These are phyloP conservation scores for Drosophila littoralis DNA, from an alignment of 1,140 invertebrate genomes.

Conservation along the genomic window DNA sequence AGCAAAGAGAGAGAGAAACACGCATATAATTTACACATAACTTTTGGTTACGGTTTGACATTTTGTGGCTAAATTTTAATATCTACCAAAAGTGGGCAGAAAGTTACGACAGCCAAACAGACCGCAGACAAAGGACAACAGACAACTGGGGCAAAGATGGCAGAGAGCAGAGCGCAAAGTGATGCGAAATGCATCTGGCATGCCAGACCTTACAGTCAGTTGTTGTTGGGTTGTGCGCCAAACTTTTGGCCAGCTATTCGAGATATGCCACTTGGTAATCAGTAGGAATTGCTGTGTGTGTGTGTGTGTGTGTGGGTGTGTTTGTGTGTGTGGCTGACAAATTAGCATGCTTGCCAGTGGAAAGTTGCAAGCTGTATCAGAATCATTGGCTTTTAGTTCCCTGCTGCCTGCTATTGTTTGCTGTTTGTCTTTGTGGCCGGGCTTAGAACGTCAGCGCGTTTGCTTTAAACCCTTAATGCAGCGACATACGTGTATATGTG, in stretches of 20 bases:
- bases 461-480: conserved; percentile 67
- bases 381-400: conserved; percentile 51
- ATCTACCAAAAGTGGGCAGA: conserved; percentile 70
- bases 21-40: conserved; percentile 67
- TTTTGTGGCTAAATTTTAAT: conserved; percentile 79
- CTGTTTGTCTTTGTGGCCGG: conserved; percentile 49
- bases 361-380: conserved; percentile 42
- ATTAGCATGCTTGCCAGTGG: conserved; percentile 69
- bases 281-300: conserved; percentile 50
- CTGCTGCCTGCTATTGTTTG: conserved; percentile 41
- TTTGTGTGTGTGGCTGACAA: conserved; percentile 50
- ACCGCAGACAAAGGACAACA: conserved; percentile 27
- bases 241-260: conserved; percentile 32
- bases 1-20: neutral
- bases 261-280: conserved; percentile 51
- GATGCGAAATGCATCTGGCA: conserved; percentile 64
- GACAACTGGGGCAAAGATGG: conserved; percentile 8
- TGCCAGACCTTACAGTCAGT: conserved; percentile 31
- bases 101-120: conserved; percentile 57
- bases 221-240: conserved; percentile 21
- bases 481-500: conserved; percentile 64
- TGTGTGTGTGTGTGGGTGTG: conserved; percentile 15
- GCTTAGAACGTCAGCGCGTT: conserved; percentile 66
- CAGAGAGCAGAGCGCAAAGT: neutral
- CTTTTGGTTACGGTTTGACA: conserved; percentile 80